Evolutionary conservation across 1,140 invertebrate genomes (phyloP).

Genomic region (Acyrthosiphon pisum): DNA sequence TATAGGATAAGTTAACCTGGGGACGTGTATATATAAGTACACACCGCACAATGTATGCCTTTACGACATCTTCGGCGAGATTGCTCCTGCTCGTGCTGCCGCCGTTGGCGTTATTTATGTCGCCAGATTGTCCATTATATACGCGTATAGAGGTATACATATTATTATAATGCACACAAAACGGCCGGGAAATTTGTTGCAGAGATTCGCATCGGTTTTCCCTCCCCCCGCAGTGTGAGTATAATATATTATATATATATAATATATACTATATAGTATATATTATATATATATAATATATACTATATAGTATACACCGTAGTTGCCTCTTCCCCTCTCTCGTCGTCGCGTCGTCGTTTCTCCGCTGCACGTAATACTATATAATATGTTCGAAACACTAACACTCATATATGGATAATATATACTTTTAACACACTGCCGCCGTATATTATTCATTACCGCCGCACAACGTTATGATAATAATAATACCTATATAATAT

Average conservation of each 20-base stretch:
- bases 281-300: too few relatives aligned
- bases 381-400: neutral
- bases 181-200: slow-evolving; percentile 6
- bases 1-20: neutral
- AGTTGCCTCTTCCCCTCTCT: too few relatives aligned
- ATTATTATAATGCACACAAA: slow-evolving; percentile 3
- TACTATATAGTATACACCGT: neutral
- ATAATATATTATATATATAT: too few relatives aligned
- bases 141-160: neutral
- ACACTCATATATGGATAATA: neutral
- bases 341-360: neutral
- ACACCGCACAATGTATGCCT: slow-evolving; percentile 1
- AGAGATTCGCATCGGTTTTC: neutral
- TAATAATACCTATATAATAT: neutral
- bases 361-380: too few relatives aligned
- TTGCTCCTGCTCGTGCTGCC: neutral
- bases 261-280: too few relatives aligned
- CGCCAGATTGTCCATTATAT: neutral
- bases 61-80: slow-evolving; percentile 11
- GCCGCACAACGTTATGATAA: too few relatives aligned
- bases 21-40: neutral
- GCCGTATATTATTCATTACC: neutral
- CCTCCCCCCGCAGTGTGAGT: neutral
- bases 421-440: neutral
- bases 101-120: neutral